Evolutionary conservation across 1,140 invertebrate species (phyloP).

Genomic region (Drosophila parabipectinata): DNA sequence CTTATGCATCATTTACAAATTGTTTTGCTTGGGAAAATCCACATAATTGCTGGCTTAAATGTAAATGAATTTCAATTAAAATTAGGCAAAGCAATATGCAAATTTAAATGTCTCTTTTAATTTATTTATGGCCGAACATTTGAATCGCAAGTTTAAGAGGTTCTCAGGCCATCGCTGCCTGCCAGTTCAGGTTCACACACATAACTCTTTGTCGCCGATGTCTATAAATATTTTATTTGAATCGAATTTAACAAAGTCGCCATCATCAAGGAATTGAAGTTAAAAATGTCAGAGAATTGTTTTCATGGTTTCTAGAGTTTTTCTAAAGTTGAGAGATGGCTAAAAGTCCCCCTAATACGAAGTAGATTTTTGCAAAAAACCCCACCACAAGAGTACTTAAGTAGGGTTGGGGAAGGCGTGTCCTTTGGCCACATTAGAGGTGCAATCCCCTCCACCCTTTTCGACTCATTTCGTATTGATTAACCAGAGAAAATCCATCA

Average conservation of each 20-base stretch:
- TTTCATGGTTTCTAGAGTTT: background rate
- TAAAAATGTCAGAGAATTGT: background rate
- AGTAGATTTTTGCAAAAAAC: too few species aligned
- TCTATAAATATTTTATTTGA: slow-evolving; percentile 48
- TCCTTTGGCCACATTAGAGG: slow-evolving; percentile 22
- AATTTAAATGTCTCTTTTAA: slow-evolving; percentile 47
- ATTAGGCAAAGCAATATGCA: slow-evolving; percentile 47
- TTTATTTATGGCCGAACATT: slow-evolving; percentile 51
- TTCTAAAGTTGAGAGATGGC: slow-evolving; percentile 18
- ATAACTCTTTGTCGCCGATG: slow-evolving; percentile 62
- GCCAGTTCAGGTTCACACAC: slow-evolving; percentile 59
- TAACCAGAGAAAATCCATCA: slow-evolving; percentile 74
- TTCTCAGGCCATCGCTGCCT: slow-evolving; percentile 48
- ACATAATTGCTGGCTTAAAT: slow-evolving; percentile 74
- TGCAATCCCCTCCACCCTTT: background rate
- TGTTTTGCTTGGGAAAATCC: slow-evolving; percentile 72
- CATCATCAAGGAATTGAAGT: too few species aligned
- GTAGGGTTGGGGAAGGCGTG: background rate
- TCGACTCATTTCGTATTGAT: slow-evolving; percentile 75
- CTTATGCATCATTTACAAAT: slow-evolving; percentile 75
- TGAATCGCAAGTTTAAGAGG: slow-evolving; percentile 38
- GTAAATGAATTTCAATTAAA: slow-evolving; percentile 80
- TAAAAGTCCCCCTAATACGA: background rate
- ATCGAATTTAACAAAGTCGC: slow-evolving; percentile 18
- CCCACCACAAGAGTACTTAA: background rate